Evolutionary conservation across 37 sponge, comb jelly and placozoan species (phyloP).

Genomic region (Dysidea cf. avara): DNA sequence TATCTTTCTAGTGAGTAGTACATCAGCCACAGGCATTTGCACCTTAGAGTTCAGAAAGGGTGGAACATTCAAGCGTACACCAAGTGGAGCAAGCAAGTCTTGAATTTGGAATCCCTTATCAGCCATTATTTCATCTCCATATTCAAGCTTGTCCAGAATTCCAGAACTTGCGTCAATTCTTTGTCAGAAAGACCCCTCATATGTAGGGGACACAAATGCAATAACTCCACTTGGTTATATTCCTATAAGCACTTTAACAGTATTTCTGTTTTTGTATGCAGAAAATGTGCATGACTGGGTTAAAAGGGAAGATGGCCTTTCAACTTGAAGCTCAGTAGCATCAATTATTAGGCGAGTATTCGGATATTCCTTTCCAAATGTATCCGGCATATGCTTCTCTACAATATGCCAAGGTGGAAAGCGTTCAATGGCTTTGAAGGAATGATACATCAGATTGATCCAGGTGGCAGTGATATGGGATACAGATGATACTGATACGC

Average conservation of each 20-base stretch:
- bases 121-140: background rate
- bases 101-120: slow-evolving; percentile 11
- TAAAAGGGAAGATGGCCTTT: slow-evolving; percentile 4
- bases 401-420: no score
- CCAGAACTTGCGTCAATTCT: slow-evolving; percentile 5
- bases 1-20: slow-evolving; percentile 3
- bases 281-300: slow-evolving; percentile 1
- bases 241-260: slow-evolving; percentile 16
- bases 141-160: background rate
- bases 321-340: slow-evolving; percentile 9
- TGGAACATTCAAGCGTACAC: slow-evolving; percentile 21
- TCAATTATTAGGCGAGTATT: slow-evolving; percentile 22
- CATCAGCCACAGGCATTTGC: slow-evolving; percentile 6
- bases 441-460: slow-evolving; percentile 18
- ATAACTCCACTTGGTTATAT: slow-evolving; percentile 12
- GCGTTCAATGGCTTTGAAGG: no score
- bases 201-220: background rate
- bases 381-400: no score
- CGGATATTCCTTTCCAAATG: slow-evolving; percentile 15
- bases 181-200: slow-evolving; percentile 23
- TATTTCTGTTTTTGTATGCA: background rate
- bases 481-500: background rate
- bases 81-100: slow-evolving; percentile 1
- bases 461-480: background rate
- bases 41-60: slow-evolving; percentile 8